Evolutionary conservation across 2,797 vertebrate species (phyloP), one percentile per base, ranked within the genome.

Genomic region (Lutra lutra): DNA sequence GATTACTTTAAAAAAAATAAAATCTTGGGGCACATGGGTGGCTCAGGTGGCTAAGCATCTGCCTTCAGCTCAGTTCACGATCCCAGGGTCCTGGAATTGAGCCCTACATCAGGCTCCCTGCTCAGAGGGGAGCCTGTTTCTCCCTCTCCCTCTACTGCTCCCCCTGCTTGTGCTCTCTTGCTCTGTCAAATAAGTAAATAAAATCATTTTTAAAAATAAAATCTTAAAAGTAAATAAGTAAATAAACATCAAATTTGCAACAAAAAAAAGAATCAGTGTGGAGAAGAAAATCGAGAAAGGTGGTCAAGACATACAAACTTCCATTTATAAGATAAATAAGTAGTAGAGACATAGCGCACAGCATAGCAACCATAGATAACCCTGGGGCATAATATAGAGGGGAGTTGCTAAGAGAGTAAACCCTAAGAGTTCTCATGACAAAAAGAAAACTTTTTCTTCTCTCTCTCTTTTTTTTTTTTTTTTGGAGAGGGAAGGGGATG

Each of bases 211-310:
- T 32, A 75, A 75, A 75, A 46, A 29, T 29, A 75, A 75, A 75
- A 46, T 46, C 72, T 29, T 29, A 72, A 72, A 72, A 72, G 68
- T 20, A 66, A 70, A 48, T 29, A 75, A 75, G 15, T 46, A 77
- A 77, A 51, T 96, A 87, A 89, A 96, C 90, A 25, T 86, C 54
- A 85, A 40, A 92, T 85, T 54, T 84, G 32, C 25, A 70, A 68
- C 51, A 64, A 84, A 20, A 86, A 86, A 73, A 70, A 78, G 58
- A 64, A 18, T 54, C 25, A 46, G 75, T 12, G 75, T 5, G 0
- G 9, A 32, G 32, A 32, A 32, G 18, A 51, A 78, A 54, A 54
- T 78, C 3, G 5, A 54, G 48, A 21, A 51, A 78, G 48, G 48
- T 78, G 32, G 21, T n/a, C 75, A 51, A 78, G 46, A 51, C 10